These are phyloP conservation scores for Calyptommatus sinebrachiatus DNA, from an alignment of 2,113 vertebrate genomes.

Conservation along the genomic window DNA sequence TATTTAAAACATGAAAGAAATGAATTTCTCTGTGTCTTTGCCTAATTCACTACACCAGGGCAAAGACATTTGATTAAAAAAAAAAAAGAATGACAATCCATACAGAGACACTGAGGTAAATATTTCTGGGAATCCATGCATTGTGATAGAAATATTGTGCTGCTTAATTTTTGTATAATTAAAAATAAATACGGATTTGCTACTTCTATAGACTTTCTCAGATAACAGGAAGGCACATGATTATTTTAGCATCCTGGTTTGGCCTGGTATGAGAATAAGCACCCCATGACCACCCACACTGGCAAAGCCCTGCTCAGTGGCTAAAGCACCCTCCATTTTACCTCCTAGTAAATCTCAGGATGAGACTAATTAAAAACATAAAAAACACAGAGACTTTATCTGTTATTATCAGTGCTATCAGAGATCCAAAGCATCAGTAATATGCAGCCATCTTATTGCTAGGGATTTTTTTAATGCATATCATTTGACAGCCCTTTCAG, in stretches of 20 bases:
- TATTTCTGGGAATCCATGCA: neutral
- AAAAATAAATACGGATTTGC: neutral
- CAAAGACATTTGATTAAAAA: too few species aligned
- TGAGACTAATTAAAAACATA: slow-evolving; percentile 6
- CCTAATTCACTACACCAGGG: too few species aligned
- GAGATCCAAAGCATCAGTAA: neutral
- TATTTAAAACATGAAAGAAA: too few species aligned
- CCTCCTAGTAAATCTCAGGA: neutral
- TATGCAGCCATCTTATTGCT: neutral
- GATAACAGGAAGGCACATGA: neutral
- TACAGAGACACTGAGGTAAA: neutral
- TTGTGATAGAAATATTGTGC: neutral
- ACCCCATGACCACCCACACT: neutral
- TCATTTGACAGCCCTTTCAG: neutral
- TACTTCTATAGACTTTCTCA: neutral
- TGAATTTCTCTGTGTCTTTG: too few species aligned
- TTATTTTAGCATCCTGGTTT: neutral
- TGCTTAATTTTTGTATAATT: neutral
- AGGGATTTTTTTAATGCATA: neutral
- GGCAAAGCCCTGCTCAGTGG: neutral
- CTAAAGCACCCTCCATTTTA: neutral
- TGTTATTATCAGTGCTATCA: neutral
- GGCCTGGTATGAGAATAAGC: neutral
- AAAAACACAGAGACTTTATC: neutral
- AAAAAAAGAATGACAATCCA: neutral